These are phyloP conservation scores for Zelleria hepariella DNA, from an alignment of 2,888 invertebrate species.

Conservation along the genomic window DNA sequence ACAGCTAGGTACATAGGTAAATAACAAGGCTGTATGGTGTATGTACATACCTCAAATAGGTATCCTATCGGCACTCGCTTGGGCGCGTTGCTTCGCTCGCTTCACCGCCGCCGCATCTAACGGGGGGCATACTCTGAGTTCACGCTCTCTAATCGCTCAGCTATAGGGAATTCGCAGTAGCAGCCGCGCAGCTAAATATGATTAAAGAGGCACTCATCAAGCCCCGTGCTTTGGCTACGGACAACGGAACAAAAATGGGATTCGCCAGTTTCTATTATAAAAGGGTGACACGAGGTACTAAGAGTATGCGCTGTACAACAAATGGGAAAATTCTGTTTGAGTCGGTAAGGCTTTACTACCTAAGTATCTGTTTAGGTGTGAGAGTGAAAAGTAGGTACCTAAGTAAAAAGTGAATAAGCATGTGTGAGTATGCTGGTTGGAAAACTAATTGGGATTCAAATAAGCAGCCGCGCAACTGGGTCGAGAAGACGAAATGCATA, in stretches of 20 bases:
- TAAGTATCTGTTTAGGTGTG: too few species aligned
- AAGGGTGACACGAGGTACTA: too few species aligned
- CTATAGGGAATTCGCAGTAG: conserved; percentile 47
- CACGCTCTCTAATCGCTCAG: conserved; percentile 39
- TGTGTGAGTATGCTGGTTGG: neutral
- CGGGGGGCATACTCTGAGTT: conserved; percentile 51
- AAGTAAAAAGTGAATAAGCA: neutral
- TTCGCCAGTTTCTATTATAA: too few species aligned
- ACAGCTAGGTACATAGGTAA: neutral
- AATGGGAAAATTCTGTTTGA: too few species aligned
- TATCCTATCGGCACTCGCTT: neutral
- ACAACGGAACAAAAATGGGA: too few species aligned
- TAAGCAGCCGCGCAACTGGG: neutral
- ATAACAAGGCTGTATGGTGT: neutral
- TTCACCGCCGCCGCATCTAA: conserved; percentile 33
- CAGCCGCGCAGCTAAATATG: conserved; percentile 34
- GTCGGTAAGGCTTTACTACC: too few species aligned
- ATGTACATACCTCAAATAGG: neutral
- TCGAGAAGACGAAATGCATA: neutral
- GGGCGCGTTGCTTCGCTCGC: conserved; percentile 2
- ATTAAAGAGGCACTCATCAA: neutral
- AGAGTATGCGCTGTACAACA: too few species aligned
- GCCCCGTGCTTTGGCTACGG: neutral
- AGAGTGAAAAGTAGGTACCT: too few species aligned
- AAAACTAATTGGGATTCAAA: neutral